Base-by-base conservation (phyloP, 1,140 invertebrate species). In the Holotrichia oblita region DNA sequence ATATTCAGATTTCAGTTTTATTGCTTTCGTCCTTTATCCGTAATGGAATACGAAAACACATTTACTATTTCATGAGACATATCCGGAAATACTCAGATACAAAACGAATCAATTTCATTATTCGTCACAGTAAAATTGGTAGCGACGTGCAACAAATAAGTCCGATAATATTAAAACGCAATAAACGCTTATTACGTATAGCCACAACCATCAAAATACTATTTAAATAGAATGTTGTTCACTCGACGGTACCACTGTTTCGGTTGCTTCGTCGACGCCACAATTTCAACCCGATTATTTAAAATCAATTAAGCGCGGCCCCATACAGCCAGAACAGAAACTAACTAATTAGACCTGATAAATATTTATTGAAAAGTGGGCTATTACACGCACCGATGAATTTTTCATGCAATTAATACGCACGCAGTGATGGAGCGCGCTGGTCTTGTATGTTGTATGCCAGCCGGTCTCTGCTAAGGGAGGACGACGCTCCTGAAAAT, bases 331-430 rank as follows among this genome's bases (percentile, higher is more conserved):
- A 69, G 61, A 69, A 34, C 61, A 69, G 61, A 69, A 69, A 69
- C 61, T 69, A 69, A 69, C 61, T 69, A 69, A 69, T 69, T 69
- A 69, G 61, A 22, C 61, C 61, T 69, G 61, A 69, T 69, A 69
- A 69, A 69, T 69, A 69, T 69, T 69, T 69, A 69, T 69, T 69
- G 61, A 69, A 69, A 69, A 69, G 20, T 69, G 27, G 61, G 61
- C 61, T 69, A 69, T 69, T 69, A 69, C 61, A 69, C 61, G 61
- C 61, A 69, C 61, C 61, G 22, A 69, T 69, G 61, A 69, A 69
- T 69, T 69, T 69, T 69, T 69, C 61, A 69, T 69, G 61, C 61
- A 69, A 69, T 69, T 69, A 69, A 69, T 69, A 69, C 61, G 61
- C 61, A 69, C 61, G 61, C 61, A 22, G 61, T 27, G 61, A 69